These are phyloP conservation scores for Morpho helenor DNA, from an alignment of 2,888 invertebrate genomes.

Conservation along the genomic window DNA sequence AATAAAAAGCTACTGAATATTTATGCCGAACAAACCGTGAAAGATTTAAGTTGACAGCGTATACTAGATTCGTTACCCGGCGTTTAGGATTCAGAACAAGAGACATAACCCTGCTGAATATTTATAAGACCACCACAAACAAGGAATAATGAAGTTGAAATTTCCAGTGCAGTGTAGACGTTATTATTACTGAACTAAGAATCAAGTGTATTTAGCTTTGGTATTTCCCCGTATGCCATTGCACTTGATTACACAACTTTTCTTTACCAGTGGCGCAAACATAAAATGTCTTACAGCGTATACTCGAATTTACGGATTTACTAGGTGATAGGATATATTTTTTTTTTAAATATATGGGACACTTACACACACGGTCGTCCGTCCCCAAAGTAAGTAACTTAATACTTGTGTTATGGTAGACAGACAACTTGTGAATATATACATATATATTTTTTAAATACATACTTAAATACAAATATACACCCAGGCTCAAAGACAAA, in stretches of 20 bases:
- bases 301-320: too few relatives aligned
- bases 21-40: conserved; percentile 11
- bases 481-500: too few relatives aligned
- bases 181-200: background rate
- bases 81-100: conserved; percentile 21
- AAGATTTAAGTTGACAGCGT: conserved; percentile 19
- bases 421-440: too few relatives aligned
- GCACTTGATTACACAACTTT: conserved; percentile 15
- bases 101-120: conserved; percentile 15
- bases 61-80: conserved; percentile 12
- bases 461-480: too few relatives aligned
- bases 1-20: conserved; percentile 17
- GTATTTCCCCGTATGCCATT: conserved; percentile 16
- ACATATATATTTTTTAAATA: too few relatives aligned
- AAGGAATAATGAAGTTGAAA: background rate
- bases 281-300: too few relatives aligned
- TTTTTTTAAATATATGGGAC: too few relatives aligned
- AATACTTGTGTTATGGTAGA: too few relatives aligned
- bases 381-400: too few relatives aligned
- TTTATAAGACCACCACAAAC: conserved; percentile 6
- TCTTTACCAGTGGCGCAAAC: background rate
- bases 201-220: background rate
- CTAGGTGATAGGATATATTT: too few relatives aligned
- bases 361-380: too few relatives aligned
- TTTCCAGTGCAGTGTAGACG: conserved; percentile 4